These are phyloP conservation scores for Epinephelus cyanopodus DNA, from an alignment of 2,113 vertebrate genomes.

Conservation along the genomic window DNA sequence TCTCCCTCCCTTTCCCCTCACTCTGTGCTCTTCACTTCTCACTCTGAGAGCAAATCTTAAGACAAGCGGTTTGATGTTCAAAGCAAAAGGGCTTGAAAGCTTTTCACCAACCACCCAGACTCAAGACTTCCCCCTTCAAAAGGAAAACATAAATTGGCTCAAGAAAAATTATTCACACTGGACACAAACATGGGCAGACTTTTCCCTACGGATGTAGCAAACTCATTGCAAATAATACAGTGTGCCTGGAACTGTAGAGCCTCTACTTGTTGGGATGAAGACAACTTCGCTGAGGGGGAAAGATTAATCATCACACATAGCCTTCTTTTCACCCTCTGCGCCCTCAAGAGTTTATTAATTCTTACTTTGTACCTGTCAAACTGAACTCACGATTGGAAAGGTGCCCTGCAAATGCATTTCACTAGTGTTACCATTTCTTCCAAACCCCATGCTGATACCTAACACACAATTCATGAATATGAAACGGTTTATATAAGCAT, in stretches of 20 bases:
- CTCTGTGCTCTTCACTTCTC: conserved; percentile 60
- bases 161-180: conserved; percentile 71
- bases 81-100: conserved; percentile 78
- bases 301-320: conserved; percentile 50
- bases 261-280: conserved; percentile 55
- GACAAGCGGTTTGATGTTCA: conserved; percentile 78
- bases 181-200: conserved; percentile 68
- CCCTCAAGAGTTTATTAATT: conserved; percentile 28
- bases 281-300: conserved; percentile 29
- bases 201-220: conserved; percentile 49
- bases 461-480: not conserved
- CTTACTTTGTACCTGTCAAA: conserved; percentile 39
- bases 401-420: conserved; percentile 20
- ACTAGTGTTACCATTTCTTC: not conserved
- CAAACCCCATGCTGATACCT: not conserved
- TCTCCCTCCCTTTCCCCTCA: not conserved
- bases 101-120: conserved; percentile 70
- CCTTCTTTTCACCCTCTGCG: not conserved
- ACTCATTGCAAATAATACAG: conserved; percentile 54
- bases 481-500: not conserved
- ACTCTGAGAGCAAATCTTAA: conserved; percentile 74
- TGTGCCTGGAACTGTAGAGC: conserved; percentile 32
- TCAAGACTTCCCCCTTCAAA: conserved; percentile 69
- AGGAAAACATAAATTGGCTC: conserved; percentile 75
- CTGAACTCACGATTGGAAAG: conserved; percentile 2